phyloP scores from a whole-genome alignment of 2,888 invertebrate genomes.

The Nomada fabriciana region DNA sequence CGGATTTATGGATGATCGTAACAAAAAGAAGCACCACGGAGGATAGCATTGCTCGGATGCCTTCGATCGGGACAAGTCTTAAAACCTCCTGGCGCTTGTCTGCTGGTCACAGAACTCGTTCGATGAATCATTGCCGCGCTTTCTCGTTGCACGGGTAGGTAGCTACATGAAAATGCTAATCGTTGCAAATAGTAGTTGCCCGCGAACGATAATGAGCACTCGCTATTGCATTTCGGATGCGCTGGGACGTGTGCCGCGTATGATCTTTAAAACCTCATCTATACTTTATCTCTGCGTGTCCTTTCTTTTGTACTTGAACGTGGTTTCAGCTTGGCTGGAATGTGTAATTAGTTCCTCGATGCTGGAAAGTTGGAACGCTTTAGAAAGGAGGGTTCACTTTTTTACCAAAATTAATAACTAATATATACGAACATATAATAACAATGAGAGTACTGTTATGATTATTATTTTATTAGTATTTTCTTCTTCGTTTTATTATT shows the following conservation, averaged over 20 bases:
- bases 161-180: constrained; percentile 67
- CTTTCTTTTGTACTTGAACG: not conserved
- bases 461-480: no score
- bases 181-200: constrained; percentile 53
- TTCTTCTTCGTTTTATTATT: no score
- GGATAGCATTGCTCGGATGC: constrained; percentile 35
- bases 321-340: no score
- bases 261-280: not conserved
- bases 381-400: not conserved
- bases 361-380: not conserved
- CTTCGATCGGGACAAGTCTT: constrained; percentile 51
- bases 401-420: no score
- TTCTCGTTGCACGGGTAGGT: constrained; percentile 59
- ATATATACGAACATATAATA: no score
- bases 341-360: not conserved
- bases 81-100: constrained; percentile 65
- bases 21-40: constrained; percentile 3
- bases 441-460: no score
- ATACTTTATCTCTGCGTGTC: not conserved
- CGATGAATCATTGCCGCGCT: constrained; percentile 67
- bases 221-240: constrained; percentile 53
- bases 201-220: constrained; percentile 54
- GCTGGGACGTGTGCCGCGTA: constrained; percentile 18
- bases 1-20: not conserved
- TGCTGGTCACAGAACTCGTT: constrained; percentile 60